A percentile compares a stretch with the other conserved stretches of the same genome.
Conservation (phyloP, 2,113 vertebrate species). For the Muscicapa adusta region DNA sequence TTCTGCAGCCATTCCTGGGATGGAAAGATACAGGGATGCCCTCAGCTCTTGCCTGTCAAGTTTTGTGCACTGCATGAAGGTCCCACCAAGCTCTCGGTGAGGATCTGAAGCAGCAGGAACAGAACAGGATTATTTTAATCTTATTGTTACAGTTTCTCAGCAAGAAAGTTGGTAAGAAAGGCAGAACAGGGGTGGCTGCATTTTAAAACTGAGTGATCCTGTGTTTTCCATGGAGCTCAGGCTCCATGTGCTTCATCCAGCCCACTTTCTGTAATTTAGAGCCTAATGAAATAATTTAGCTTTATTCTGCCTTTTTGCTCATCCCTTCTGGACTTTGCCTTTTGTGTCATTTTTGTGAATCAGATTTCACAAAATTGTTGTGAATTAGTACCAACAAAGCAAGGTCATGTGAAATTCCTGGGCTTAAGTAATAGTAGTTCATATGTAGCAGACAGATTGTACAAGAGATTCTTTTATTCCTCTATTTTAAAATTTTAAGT, state of each 20-base stretch:
- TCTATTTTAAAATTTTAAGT: not conserved
- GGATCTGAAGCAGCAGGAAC: not conserved
- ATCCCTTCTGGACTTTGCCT: not conserved
- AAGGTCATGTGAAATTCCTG: not conserved
- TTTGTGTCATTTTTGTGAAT: not conserved
- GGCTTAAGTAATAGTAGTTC: not conserved
- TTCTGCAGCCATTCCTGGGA: not conserved
- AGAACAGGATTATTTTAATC: constrained; percentile 19
- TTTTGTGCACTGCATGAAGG: not conserved
- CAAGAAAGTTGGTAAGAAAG: not conserved
- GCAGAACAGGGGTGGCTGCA: not conserved
- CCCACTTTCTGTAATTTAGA: not conserved
- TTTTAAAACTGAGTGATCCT: not conserved
- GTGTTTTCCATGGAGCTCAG: not conserved
- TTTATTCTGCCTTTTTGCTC: not conserved
- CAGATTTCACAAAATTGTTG: not conserved
- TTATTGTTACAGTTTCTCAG: not conserved
- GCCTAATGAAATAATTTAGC: not conserved
- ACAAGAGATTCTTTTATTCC: not conserved
- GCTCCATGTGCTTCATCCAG: not conserved
- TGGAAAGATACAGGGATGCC: not conserved
- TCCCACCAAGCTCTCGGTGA: not conserved
- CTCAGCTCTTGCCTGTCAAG: not conserved
- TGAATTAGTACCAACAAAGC: not conserved
- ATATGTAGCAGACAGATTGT: not conserved